Conservation (phyloP, 2,113 vertebrate species). For the Coptodon rendalli region DNA sequence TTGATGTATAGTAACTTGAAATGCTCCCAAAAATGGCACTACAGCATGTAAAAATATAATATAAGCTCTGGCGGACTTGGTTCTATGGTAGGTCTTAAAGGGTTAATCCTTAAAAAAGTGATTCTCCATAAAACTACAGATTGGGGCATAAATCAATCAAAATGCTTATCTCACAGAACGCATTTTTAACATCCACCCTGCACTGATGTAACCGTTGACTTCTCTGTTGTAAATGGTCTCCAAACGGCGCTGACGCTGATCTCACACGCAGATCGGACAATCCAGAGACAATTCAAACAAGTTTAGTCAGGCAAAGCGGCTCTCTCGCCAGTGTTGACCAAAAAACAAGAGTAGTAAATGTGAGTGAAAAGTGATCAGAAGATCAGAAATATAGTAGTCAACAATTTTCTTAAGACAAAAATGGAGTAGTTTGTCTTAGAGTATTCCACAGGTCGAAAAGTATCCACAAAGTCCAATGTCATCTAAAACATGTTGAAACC, state of each 20-base stretch:
- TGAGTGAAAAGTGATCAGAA: not conserved
- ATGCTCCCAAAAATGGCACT: too few relatives aligned
- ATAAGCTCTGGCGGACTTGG: too few relatives aligned
- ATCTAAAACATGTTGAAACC: not conserved
- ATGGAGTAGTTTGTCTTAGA: not conserved
- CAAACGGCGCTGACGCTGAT: rapidly evolving
- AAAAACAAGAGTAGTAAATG: not conserved
- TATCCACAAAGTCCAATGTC: not conserved
- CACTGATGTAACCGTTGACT: not conserved
- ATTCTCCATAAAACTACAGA: not conserved
- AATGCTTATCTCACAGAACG: rapidly evolving
- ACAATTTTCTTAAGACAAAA: not conserved
- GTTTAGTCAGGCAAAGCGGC: not conserved
- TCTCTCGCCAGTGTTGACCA: not conserved
- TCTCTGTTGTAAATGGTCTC: not conserved
- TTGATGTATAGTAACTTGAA: too few relatives aligned
- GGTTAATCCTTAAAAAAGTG: not conserved
- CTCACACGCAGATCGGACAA: not conserved
- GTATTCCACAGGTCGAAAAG: not conserved
- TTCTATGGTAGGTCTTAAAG: too few relatives aligned
- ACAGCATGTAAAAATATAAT: too few relatives aligned
- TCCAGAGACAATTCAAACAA: not conserved
- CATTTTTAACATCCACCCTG: not conserved
- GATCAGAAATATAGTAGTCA: not conserved
- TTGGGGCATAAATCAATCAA: not conserved